Conservation (phyloP, 2,888 invertebrate species). For the Agrotis puta region DNA sequence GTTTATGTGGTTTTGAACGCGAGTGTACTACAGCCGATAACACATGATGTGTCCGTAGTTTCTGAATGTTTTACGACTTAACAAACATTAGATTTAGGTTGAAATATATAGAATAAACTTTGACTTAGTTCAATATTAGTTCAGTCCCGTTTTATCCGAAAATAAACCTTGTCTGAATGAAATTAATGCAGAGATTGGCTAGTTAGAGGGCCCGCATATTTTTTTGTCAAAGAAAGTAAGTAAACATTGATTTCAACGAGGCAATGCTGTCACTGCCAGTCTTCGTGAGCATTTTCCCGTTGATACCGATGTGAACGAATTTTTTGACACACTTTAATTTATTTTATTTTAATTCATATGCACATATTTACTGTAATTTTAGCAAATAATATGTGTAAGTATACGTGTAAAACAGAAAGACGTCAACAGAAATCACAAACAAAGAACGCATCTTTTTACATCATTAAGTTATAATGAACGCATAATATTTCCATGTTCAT, state of each 20-base stretch:
- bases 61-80: conserved; percentile 3
- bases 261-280: background rate
- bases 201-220: background rate
- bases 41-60: conserved; percentile 20
- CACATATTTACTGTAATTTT: no score
- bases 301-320: background rate
- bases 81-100: background rate
- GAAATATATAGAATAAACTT: background rate
- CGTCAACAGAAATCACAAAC: background rate
- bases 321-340: background rate
- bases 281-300: no score
- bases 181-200: no score
- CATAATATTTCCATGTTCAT: conserved; percentile 34
- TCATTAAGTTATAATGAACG: background rate
- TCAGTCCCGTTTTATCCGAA: no score
- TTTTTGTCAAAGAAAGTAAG: background rate
- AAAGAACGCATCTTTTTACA: conserved; percentile 27
- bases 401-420: no score
- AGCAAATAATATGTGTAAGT: no score
- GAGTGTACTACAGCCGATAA: conserved; percentile 35
- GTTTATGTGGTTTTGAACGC: conserved; percentile 38
- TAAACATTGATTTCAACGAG: background rate
- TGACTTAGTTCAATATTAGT: no score
- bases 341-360: no score
- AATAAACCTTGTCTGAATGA: no score